These are phyloP conservation scores for Spinibarbus caldwelli DNA, from an alignment of 2,797 vertebrate species.

Conservation along the genomic window DNA sequence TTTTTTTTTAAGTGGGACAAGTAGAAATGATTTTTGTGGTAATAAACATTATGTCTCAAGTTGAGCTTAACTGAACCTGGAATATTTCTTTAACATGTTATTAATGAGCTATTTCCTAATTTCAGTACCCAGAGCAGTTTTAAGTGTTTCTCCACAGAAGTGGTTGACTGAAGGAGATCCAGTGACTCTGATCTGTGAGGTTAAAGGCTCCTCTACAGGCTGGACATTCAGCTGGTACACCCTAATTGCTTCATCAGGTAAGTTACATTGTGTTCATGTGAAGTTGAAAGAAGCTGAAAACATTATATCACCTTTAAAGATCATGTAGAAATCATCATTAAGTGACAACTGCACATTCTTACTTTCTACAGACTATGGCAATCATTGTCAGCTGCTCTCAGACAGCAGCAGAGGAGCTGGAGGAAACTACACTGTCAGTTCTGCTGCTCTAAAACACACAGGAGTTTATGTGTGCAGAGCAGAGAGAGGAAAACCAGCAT, in stretches of 20 bases:
- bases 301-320: no score
- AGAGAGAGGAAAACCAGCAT: background rate
- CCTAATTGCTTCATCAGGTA: background rate
- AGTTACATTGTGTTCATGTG: background rate
- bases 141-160: background rate
- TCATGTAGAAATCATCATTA: no score
- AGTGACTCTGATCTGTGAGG: slow-evolving; percentile 27
- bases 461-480: background rate
- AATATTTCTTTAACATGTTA: no score
- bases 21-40: no score
- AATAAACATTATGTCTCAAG: no score
- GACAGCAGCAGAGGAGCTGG: slow-evolving; percentile 19
- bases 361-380: background rate
- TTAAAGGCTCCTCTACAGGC: background rate
- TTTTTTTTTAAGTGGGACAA: no score
- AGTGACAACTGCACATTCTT: no score
- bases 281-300: no score
- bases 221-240: slow-evolving; percentile 24
- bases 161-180: slow-evolving; percentile 27
- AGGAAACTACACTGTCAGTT: slow-evolving; percentile 7
- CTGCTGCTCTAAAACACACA: background rate
- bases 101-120: background rate
- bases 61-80: no score
- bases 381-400: background rate
- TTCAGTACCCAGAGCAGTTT: background rate